A percentile compares a stretch with the other conserved stretches of the same genome.
These are phyloP conservation scores for Pogoniulus pusillus DNA, from an alignment of 2,797 vertebrate genomes.

Conservation along the genomic window DNA sequence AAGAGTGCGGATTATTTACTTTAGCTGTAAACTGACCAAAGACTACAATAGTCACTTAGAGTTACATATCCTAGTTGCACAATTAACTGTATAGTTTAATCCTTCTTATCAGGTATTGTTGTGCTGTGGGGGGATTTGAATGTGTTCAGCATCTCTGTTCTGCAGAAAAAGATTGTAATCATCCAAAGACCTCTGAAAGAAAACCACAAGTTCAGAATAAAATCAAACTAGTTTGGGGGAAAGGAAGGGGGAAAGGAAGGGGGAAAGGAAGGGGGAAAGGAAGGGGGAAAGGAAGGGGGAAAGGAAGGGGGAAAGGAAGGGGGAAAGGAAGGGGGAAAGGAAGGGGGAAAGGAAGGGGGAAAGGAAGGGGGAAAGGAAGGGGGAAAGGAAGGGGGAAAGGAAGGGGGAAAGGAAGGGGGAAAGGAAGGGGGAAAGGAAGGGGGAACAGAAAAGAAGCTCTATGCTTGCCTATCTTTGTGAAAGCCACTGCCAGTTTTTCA, in stretches of 20 bases:
- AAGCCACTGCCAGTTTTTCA: slow-evolving; percentile 57
- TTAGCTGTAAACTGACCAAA: slow-evolving; percentile 69
- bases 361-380: no score
- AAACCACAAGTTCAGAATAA: slow-evolving; percentile 72
- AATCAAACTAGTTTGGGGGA: slow-evolving; percentile 72
- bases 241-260: no score
- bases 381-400: no score
- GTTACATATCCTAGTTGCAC: slow-evolving; percentile 22
- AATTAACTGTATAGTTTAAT: slow-evolving; percentile 72
- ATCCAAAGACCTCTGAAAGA: slow-evolving; percentile 75
- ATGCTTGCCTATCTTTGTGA: slow-evolving; percentile 61
- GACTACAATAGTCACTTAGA: slow-evolving; percentile 59
- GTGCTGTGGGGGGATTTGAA: slow-evolving; percentile 68
- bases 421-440: no score
- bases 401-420: no score
- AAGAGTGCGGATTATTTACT: slow-evolving; percentile 44
- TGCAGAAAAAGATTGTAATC: slow-evolving; percentile 69
- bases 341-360: no score
- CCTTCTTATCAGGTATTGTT: slow-evolving; percentile 54
- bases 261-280: no score
- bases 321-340: no score
- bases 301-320: no score
- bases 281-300: no score
- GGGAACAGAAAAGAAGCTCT: slow-evolving; percentile 70
- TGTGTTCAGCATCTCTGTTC: slow-evolving; percentile 71